Conservation (phyloP, 2,113 vertebrate species). For the Pyrgilauda ruficollis region DNA sequence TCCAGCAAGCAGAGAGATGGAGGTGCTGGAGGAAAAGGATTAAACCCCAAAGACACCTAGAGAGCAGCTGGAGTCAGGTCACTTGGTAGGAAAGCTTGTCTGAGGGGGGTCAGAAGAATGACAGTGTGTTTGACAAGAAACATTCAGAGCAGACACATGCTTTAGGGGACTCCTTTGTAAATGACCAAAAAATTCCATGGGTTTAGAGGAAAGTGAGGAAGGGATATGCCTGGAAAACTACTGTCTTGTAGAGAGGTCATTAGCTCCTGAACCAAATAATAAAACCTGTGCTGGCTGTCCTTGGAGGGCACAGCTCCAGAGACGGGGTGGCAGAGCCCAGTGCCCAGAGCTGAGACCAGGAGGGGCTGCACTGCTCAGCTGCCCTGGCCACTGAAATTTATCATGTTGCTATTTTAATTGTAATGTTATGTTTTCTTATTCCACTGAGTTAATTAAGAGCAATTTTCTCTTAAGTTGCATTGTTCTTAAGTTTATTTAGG, state of each 20-base stretch:
- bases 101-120: background rate
- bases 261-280: background rate
- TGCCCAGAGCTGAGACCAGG: background rate
- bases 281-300: background rate
- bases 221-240: background rate
- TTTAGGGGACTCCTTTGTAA: background rate
- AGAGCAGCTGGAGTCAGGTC: background rate
- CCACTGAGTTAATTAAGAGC: background rate
- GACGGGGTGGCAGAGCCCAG: background rate
- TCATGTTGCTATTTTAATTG: background rate
- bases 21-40: background rate
- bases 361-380: background rate
- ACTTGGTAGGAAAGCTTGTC: background rate
- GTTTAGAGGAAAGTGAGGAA: background rate
- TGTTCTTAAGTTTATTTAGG: background rate
- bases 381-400: background rate
- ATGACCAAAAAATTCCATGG: background rate
- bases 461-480: background rate
- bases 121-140: background rate
- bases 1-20: background rate
- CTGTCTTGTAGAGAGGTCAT: background rate
- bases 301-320: background rate
- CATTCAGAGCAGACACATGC: background rate
- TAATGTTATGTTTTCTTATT: background rate
- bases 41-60: background rate